Evolutionary conservation across 37 sponge, comb jelly and placozoan species (phyloP).

Genomic region (Crambe crambe): DNA sequence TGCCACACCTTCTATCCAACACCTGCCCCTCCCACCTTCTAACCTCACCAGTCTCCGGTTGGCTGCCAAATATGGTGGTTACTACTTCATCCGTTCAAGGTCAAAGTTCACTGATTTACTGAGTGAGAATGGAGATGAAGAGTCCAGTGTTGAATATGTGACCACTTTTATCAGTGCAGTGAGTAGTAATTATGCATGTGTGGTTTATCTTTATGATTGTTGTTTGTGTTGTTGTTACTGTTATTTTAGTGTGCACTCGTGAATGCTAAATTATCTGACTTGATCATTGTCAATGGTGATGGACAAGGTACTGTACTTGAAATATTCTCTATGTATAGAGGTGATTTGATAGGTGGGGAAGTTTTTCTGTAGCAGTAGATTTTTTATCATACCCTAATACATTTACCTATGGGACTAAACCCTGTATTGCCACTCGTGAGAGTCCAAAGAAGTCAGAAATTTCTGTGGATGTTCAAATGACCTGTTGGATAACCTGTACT

Average conservation of each 20-base stretch:
- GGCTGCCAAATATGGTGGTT: slow-evolving; percentile 27
- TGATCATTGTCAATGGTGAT: slow-evolving; percentile 47
- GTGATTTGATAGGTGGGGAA: too few relatives aligned
- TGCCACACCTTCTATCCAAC: not conserved
- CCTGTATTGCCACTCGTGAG: too few relatives aligned
- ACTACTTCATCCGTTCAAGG: slow-evolving; percentile 22
- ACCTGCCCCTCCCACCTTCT: slow-evolving; percentile 4
- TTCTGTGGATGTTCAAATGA: too few relatives aligned
- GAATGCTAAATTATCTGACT: slow-evolving; percentile 33
- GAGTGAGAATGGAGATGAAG: slow-evolving; percentile 5
- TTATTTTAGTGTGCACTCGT: slow-evolving; percentile 34
- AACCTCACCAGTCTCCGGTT: slow-evolving; percentile 3
- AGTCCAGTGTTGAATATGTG: slow-evolving; percentile 4
- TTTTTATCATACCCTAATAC: too few relatives aligned
- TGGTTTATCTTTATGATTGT: too few relatives aligned
- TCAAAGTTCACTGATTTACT: slow-evolving; percentile 25
- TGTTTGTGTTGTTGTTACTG: not conserved
- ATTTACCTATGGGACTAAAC: too few relatives aligned
- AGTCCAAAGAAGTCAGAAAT: too few relatives aligned
- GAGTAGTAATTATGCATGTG: not conserved
- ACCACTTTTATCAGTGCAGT: slow-evolving; percentile 67
- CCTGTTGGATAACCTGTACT: too few relatives aligned
- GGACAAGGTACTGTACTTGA: slow-evolving; percentile 18
- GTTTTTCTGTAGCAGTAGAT: too few relatives aligned
- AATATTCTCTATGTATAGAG: too few relatives aligned